Evolutionary conservation across 1,140 invertebrate species (phyloP).

Genomic region (Metaphire vulgaris): DNA sequence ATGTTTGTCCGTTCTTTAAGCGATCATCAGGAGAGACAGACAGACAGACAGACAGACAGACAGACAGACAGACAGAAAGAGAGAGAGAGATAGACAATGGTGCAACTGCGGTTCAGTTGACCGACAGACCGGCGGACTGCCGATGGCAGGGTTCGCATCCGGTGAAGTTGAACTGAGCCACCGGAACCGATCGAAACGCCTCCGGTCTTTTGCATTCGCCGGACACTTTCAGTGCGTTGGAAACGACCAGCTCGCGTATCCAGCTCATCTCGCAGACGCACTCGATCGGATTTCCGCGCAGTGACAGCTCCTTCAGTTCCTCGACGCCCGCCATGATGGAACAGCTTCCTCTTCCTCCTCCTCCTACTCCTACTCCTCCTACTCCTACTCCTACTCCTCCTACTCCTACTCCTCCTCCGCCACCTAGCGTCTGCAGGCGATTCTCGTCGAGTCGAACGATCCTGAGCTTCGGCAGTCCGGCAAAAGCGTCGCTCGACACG

Average conservation of each 20-base stretch:
- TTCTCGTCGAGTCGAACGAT: slow-evolving; percentile 14
- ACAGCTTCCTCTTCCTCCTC: too few relatives aligned
- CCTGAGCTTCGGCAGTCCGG: not conserved
- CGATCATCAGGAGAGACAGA: not conserved
- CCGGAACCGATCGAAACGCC: not conserved
- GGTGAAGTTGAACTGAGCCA: slow-evolving; percentile 13
- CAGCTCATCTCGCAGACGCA: slow-evolving; percentile 20
- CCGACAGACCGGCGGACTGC: not conserved
- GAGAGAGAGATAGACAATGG: not conserved
- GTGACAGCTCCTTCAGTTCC: slow-evolving; percentile 5
- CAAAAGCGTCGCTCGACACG: slow-evolving; percentile 17
- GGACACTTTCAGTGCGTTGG: not conserved
- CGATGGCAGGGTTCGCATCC: not conserved
- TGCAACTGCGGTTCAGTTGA: not conserved
- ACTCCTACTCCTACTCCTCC: too few relatives aligned
- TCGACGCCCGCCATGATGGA: not conserved
- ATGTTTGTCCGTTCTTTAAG: not conserved
- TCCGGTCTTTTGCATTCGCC: slow-evolving; percentile 17
- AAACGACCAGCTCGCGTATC: slow-evolving; percentile 2
- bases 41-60: not conserved
- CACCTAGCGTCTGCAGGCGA: slow-evolving; percentile 12
- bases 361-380: too few relatives aligned
- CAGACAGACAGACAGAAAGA: not conserved
- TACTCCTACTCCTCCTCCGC: too few relatives aligned
- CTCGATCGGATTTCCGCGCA: slow-evolving; percentile 13